phyloP scores from a whole-genome alignment of 2,113 vertebrate genomes.

The Tetrax tetrax region DNA sequence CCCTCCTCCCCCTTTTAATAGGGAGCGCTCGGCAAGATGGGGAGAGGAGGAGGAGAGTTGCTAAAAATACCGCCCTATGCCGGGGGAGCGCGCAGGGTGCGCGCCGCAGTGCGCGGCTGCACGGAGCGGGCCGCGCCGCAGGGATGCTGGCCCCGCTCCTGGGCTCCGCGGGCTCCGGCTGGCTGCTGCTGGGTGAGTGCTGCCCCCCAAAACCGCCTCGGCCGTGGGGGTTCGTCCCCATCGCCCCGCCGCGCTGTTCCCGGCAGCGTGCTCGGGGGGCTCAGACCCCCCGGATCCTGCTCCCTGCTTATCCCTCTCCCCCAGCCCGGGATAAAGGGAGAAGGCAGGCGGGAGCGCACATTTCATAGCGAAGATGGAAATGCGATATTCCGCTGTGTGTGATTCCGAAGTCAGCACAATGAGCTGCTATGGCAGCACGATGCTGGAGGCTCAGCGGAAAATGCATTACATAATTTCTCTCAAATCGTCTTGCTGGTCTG shows the following conservation, averaged over 20 bases:
- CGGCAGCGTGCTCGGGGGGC: too few species aligned
- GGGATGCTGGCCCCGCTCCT: conserved; percentile 81
- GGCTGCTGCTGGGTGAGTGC: conserved; percentile 77
- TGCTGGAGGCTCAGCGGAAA: not conserved
- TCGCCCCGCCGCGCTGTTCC: too few species aligned
- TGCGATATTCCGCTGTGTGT: not conserved
- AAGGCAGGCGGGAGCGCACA: not conserved
- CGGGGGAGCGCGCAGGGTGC: conserved; percentile 25
- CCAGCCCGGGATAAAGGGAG: too few species aligned
- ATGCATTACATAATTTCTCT: not conserved
- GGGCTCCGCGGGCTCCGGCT: conserved; percentile 75
- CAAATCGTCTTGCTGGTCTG: not conserved
- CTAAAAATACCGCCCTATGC: conserved; percentile 36
- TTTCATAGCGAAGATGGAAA: accelerated
- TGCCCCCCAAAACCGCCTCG: too few species aligned
- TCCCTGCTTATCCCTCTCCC: too few species aligned
- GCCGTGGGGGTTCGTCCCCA: too few species aligned
- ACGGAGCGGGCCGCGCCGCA: conserved; percentile 40
- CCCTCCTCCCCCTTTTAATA: not conserved
- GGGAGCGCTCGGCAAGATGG: not conserved
- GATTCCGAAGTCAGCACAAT: not conserved
- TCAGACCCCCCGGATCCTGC: too few species aligned
- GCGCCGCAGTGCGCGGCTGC: conserved; percentile 20
- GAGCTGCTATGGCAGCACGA: not conserved
- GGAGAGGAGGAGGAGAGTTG: conserved; percentile 19